Conservation (phyloP, 2,888 invertebrate species). For the Peribatodes rhomboidaria region DNA sequence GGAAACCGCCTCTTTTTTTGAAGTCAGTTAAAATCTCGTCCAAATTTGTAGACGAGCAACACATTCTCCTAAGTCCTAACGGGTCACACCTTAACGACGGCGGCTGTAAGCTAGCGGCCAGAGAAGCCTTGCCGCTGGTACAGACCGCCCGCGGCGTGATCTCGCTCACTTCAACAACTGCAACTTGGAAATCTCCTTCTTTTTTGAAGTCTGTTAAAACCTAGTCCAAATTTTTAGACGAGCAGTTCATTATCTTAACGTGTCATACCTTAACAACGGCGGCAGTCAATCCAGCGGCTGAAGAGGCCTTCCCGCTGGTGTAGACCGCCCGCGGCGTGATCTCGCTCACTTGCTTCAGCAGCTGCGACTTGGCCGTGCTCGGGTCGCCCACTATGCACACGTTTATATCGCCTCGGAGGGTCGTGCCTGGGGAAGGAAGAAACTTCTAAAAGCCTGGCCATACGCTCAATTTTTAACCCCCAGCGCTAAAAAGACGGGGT, state of each 20-base stretch:
- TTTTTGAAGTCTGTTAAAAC: too few species aligned
- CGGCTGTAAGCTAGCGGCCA: constrained; percentile 99
- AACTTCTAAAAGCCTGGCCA: too few species aligned
- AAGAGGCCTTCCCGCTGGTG: constrained; percentile 99
- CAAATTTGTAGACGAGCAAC: too few species aligned
- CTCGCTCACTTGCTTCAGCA: constrained; percentile 97
- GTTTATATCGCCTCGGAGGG: constrained; percentile 98
- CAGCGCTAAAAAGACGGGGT: too few species aligned
- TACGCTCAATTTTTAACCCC: too few species aligned
- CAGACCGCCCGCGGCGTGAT: constrained; percentile 98
- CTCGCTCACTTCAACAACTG: constrained; percentile 98
- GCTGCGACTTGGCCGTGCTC: constrained; percentile 99
- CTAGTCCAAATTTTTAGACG: too few species aligned
- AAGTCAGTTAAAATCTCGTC: too few species aligned
- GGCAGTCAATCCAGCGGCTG: constrained; percentile 99
- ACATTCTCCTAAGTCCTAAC: too few species aligned
- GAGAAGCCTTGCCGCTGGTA: constrained; percentile 99
- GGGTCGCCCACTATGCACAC: constrained; percentile 99
- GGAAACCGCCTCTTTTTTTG: too few species aligned
- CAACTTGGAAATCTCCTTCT: too few species aligned
- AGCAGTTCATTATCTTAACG: too few species aligned
- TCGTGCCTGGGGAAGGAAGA: constrained; percentile 87
- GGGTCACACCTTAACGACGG: constrained; percentile 91
- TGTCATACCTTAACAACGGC: constrained; percentile 93
- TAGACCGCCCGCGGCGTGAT: constrained; percentile 98